phyloP scores from a whole-genome alignment of 2,113 vertebrate genomes.

The Opisthocomus hoazin region DNA sequence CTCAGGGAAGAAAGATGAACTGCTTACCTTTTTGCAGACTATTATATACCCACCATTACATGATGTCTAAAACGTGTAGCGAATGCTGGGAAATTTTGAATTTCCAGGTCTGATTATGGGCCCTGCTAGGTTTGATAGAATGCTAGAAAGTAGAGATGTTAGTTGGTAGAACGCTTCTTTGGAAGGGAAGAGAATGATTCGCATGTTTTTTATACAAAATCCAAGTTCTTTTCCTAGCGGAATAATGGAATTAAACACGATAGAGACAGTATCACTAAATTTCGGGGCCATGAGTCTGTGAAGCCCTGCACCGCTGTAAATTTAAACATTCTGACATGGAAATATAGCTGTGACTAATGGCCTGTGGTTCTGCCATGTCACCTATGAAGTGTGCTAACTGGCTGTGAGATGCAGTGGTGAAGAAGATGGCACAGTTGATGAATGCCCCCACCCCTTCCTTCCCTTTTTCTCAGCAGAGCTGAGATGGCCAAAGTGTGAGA shows the following conservation, averaged over 20 bases:
- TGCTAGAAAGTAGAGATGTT: not conserved
- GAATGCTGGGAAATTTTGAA: not conserved
- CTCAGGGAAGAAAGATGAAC: constrained; percentile 16
- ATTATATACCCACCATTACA: not conserved
- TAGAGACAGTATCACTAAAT: not conserved
- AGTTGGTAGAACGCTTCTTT: not conserved
- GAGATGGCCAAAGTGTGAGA: not conserved
- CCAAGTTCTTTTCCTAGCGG: not conserved
- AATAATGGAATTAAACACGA: not conserved
- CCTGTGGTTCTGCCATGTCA: not conserved
- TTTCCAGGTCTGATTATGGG: not conserved
- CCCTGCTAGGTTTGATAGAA: not conserved
- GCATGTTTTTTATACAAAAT: not conserved
- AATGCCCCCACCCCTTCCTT: constrained; percentile 31
- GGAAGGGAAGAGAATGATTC: not conserved
- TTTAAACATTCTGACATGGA: not conserved
- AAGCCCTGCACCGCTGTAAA: not conserved
- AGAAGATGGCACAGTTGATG: not conserved
- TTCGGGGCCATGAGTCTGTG: not conserved
- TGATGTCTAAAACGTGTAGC: not conserved
- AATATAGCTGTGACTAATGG: not conserved
- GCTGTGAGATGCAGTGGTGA: not conserved
- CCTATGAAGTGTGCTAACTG: not conserved
- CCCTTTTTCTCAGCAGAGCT: constrained; percentile 4
- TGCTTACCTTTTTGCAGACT: not conserved